Percentiles rank a stretch among this genome's conserved stretches.
Evolutionary conservation across 2,113 vertebrate genomes (phyloP).

Genomic region (Platichthys stellatus): DNA sequence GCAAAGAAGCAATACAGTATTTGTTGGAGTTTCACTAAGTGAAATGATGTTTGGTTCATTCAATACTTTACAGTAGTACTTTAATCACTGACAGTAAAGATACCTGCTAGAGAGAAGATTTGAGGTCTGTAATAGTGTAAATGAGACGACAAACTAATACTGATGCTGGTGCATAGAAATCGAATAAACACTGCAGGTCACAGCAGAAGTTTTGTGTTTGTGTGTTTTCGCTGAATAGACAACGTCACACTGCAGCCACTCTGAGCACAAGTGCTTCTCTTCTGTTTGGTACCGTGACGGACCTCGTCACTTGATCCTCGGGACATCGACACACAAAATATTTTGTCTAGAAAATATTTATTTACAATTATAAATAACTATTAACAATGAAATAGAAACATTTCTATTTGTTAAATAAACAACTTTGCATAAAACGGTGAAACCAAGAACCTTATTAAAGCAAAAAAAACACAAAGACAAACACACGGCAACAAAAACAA

Average conservation of each 20-base stretch:
- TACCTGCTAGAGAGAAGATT: slow-evolving; percentile 26
- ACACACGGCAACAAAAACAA: slow-evolving; percentile 29
- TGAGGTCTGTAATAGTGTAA: slow-evolving; percentile 35
- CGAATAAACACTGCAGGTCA: background rate
- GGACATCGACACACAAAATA: slow-evolving; percentile 44
- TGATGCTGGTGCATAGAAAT: slow-evolving; percentile 45
- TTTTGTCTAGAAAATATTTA: slow-evolving; percentile 66
- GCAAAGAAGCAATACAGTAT: slow-evolving; percentile 29
- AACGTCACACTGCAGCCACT: background rate
- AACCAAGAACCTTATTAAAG: slow-evolving; percentile 25
- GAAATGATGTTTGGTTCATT: slow-evolving; percentile 7
- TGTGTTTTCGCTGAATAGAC: slow-evolving; percentile 27
- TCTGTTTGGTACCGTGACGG: slow-evolving; percentile 19
- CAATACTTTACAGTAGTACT: slow-evolving; percentile 20
- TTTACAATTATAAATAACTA: slow-evolving; percentile 79
- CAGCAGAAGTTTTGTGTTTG: slow-evolving; percentile 6
- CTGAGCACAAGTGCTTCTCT: slow-evolving; percentile 8
- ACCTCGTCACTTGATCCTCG: slow-evolving; percentile 10
- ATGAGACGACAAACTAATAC: slow-evolving; percentile 56
- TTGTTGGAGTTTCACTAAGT: slow-evolving; percentile 19
- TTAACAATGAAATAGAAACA: slow-evolving; percentile 53
- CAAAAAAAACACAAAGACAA: slow-evolving; percentile 17
- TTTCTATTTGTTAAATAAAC: slow-evolving; percentile 58
- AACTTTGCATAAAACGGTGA: slow-evolving; percentile 56
- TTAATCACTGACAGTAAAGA: slow-evolving; percentile 28